phyloP scores from a whole-genome alignment of 2,113 vertebrate genomes.

The Glaucidium brasilianum region DNA sequence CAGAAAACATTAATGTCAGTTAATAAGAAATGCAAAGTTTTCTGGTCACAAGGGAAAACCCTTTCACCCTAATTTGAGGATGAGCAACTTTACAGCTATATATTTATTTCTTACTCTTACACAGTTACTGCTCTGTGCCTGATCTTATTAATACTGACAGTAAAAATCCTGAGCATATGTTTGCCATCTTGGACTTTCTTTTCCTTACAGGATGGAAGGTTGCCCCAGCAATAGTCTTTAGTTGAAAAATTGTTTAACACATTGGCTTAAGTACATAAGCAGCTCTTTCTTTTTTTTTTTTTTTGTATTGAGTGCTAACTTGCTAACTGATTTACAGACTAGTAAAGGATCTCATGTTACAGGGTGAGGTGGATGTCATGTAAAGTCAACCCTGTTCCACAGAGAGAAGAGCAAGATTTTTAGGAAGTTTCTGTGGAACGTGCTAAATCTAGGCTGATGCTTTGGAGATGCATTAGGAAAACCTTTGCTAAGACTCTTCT shows the following conservation, averaged over 20 bases:
- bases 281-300: neutral
- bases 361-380: neutral
- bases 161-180: neutral
- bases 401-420: neutral
- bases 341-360: neutral
- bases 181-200: neutral
- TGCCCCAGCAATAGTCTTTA: neutral
- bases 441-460: neutral
- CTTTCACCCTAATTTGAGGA: neutral
- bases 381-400: neutral
- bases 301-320: neutral
- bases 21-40: neutral
- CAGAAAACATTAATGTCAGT: neutral
- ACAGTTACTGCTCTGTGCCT: neutral
- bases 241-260: neutral
- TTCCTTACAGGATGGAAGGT: neutral
- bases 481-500: neutral
- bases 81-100: neutral
- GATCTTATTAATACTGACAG: neutral
- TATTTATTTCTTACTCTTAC: neutral
- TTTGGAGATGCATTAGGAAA: neutral
- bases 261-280: neutral
- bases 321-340: constrained; percentile 1
- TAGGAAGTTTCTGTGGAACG: neutral
- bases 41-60: neutral